A percentile compares a stretch with the other conserved stretches of the same genome.
phyloP scores from a whole-genome alignment of 2,888 invertebrate genomes.

The Eugnorisma glareosa region DNA sequence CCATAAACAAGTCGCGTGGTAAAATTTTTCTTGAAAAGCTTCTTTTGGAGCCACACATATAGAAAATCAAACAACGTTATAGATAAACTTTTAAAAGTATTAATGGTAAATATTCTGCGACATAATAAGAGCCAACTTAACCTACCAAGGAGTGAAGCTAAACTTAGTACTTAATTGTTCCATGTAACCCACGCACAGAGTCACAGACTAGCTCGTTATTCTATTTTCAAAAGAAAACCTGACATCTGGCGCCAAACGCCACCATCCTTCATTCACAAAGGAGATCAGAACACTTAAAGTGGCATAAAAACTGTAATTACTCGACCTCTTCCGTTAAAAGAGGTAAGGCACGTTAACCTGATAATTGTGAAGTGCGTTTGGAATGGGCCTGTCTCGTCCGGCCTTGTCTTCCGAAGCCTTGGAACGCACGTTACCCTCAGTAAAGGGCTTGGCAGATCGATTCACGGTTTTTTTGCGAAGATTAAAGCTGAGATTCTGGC shows the following conservation, averaged over 20 bases:
- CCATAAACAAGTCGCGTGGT: too few species aligned
- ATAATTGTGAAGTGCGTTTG: slow-evolving; percentile 57
- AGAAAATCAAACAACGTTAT: neutral
- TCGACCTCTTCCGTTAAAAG: slow-evolving; percentile 61
- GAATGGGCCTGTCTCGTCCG: slow-evolving; percentile 47
- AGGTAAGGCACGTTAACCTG: slow-evolving; percentile 63
- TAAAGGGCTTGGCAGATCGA: slow-evolving; percentile 44
- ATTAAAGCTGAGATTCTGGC: slow-evolving; percentile 34
- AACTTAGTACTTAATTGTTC: neutral
- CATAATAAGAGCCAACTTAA: neutral
- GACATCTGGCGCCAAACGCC: slow-evolving; percentile 49
- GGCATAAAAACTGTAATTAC: slow-evolving; percentile 66
- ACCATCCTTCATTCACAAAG: slow-evolving; percentile 56
- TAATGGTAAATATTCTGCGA: neutral
- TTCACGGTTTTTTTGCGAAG: slow-evolving; percentile 42
- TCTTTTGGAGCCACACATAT: neutral
- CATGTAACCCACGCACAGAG: neutral
- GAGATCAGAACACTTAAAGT: slow-evolving; percentile 55
- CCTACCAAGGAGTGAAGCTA: neutral
- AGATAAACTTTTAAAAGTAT: neutral
- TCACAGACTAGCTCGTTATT: neutral
- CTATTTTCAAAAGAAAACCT: slow-evolving; percentile 44
- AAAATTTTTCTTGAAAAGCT: too few species aligned
- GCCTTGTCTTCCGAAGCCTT: slow-evolving; percentile 62
- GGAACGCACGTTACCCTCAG: slow-evolving; percentile 46